phyloP scores from a whole-genome alignment of 1,140 invertebrate genomes.

The Ceratina japonica region DNA sequence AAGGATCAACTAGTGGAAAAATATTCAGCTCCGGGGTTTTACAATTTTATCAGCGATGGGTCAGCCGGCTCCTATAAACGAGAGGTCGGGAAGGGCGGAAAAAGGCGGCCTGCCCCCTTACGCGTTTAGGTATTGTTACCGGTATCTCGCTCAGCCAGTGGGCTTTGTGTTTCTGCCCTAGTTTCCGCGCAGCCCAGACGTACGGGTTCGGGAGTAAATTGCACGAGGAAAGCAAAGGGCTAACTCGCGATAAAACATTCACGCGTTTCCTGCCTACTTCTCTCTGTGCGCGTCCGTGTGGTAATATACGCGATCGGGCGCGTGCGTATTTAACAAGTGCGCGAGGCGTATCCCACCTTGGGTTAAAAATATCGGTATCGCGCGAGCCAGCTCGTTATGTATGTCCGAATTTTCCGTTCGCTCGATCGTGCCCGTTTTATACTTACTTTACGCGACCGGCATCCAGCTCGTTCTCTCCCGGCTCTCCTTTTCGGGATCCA shows the following conservation, averaged over 20 bases:
- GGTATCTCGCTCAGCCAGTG: conserved; percentile 72
- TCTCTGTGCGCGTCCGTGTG: background rate
- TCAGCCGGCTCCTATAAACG: conserved; percentile 36
- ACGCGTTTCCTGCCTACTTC: conserved; percentile 69
- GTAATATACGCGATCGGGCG: background rate
- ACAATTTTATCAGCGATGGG: conserved; percentile 62
- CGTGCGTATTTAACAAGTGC: background rate
- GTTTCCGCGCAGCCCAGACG: conserved; percentile 69
- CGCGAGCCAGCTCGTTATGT: conserved; percentile 49
- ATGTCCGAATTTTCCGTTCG: conserved; percentile 10
- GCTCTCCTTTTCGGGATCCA: background rate
- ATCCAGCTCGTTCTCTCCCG: background rate
- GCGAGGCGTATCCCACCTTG: conserved; percentile 56
- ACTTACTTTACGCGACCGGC: background rate
- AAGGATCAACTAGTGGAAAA: conserved; percentile 47
- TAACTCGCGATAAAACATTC: conserved; percentile 75
- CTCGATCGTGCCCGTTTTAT: background rate
- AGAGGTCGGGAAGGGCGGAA: conserved; percentile 39
- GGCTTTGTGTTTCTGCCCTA: conserved; percentile 77
- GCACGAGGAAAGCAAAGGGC: conserved; percentile 65
- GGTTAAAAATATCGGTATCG: conserved; percentile 75
- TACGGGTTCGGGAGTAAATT: conserved; percentile 69
- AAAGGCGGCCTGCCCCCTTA: conserved; percentile 60
- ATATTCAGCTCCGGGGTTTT: conserved; percentile 56
- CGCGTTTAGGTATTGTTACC: conserved; percentile 74